Conservation (phyloP, 2,797 vertebrate genomes). For the Cuculus canorus region DNA sequence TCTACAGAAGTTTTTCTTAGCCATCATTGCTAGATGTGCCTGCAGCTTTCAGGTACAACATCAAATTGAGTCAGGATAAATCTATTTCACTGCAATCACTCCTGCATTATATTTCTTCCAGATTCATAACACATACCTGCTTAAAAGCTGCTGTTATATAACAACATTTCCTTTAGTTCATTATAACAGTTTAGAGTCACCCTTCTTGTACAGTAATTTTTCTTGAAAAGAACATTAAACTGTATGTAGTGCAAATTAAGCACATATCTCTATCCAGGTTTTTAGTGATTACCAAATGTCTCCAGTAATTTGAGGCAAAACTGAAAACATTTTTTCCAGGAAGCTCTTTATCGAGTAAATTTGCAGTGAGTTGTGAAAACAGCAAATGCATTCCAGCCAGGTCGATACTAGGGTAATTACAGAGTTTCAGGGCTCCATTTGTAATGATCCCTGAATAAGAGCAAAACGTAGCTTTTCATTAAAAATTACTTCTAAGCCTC, state of each 20-base stretch:
- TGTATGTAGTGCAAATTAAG: constrained; percentile 2
- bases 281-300: background rate
- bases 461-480: constrained; percentile 13
- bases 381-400: constrained; percentile 3
- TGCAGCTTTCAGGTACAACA: background rate
- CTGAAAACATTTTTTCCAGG: background rate
- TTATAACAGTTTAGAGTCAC: background rate
- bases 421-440: background rate
- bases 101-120: background rate
- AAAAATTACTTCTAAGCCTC: background rate
- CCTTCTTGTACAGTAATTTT: background rate
- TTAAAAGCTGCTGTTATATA: background rate
- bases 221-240: background rate
- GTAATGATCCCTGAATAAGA: background rate
- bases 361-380: background rate
- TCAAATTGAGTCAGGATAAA: background rate
- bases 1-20: background rate
- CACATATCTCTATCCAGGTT: background rate
- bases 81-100: background rate
- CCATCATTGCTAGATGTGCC: background rate
- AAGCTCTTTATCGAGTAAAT: constrained; percentile 1
- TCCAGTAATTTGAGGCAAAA: background rate
- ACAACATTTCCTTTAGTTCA: background rate
- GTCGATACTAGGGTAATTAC: background rate
- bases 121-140: background rate